These are phyloP conservation scores for Trematocara stigmaticum DNA, from an alignment of 2,113 vertebrate species.

Conservation along the genomic window DNA sequence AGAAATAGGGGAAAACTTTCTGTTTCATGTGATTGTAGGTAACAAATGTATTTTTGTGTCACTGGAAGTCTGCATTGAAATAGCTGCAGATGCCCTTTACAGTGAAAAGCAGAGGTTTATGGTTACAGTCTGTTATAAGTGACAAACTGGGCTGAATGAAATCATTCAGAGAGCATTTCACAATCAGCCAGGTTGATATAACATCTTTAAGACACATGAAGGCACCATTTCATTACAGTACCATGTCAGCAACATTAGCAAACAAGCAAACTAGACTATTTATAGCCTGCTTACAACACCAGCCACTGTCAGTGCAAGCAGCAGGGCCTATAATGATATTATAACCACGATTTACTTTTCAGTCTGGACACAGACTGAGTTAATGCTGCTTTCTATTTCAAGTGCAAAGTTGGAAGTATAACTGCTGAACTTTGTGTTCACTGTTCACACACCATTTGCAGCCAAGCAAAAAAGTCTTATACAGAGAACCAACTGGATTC, in stretches of 20 bases:
- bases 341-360: rapidly evolving
- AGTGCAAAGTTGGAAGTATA: background rate
- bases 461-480: background rate
- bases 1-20: background rate
- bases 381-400: background rate
- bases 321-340: background rate
- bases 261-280: background rate
- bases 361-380: background rate
- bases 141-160: background rate
- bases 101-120: background rate
- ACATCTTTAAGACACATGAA: background rate
- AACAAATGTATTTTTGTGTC: background rate
- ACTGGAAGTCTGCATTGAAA: background rate
- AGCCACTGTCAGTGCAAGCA: background rate
- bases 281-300: background rate
- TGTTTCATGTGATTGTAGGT: background rate
- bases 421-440: background rate
- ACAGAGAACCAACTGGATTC: background rate
- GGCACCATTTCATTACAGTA: background rate
- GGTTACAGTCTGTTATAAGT: background rate
- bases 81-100: background rate
- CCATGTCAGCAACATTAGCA: background rate
- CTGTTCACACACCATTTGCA: background rate
- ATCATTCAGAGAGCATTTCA: background rate
- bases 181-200: background rate